phyloP scores from a whole-genome alignment of 2,888 invertebrate species.

The Dasysyrphus albostriatus region DNA sequence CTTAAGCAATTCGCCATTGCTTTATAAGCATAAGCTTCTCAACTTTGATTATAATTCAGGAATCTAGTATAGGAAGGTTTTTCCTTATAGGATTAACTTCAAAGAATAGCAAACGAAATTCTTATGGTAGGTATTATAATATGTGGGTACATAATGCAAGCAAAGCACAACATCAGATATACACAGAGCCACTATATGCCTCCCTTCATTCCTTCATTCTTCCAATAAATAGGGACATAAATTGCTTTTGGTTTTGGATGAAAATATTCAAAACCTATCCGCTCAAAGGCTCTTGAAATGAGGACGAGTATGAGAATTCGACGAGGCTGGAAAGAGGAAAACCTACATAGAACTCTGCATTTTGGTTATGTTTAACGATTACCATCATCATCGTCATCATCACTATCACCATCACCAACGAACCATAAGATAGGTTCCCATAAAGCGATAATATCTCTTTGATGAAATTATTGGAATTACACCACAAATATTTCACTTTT shows the following conservation, averaged over 20 bases:
- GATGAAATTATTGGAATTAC: conserved; percentile 76
- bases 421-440: conserved; percentile 47
- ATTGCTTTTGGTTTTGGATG: conserved; percentile 33
- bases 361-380: conserved; percentile 28
- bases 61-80: not conserved
- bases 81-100: conserved; percentile 12
- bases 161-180: not conserved
- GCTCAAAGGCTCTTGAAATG: conserved; percentile 9
- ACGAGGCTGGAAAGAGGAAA: not conserved
- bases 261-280: conserved; percentile 39
- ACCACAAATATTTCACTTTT: conserved; percentile 73
- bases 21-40: too few relatives aligned
- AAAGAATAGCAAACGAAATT: conserved; percentile 41
- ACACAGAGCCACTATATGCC: too few relatives aligned
- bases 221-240: conserved; percentile 18
- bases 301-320: conserved; percentile 2
- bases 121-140: conserved; percentile 25
- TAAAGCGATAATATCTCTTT: conserved; percentile 73
- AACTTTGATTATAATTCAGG: not conserved
- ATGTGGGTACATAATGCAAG: conserved; percentile 19
- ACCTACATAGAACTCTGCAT: not conserved
- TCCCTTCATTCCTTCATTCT: not conserved
- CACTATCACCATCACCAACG: conserved; percentile 13
- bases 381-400: conserved; percentile 31
- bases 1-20: too few relatives aligned